Percentiles rank a stretch among this genome's conserved stretches.
Evolutionary conservation across 2,113 vertebrate genomes (phyloP).

Genomic region (Butastur rufipennis): DNA sequence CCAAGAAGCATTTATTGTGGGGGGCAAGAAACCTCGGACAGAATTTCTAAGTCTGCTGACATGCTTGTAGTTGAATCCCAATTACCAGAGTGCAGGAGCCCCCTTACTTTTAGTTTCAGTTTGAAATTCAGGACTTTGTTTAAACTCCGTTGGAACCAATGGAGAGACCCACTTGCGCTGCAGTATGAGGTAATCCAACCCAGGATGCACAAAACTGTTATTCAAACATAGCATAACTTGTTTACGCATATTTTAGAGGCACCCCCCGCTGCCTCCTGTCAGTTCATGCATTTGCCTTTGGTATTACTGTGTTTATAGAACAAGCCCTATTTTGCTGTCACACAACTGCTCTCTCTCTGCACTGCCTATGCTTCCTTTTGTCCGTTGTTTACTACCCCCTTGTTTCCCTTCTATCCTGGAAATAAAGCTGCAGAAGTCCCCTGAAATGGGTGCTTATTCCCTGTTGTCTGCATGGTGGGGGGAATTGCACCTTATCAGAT

Average conservation of each 20-base stretch:
- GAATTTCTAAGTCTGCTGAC: background rate
- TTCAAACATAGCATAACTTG: background rate
- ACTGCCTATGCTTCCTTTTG: background rate
- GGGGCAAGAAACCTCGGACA: background rate
- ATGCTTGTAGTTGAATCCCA: background rate
- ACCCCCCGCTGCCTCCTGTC: background rate
- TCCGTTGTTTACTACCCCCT: background rate
- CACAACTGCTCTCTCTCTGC: background rate
- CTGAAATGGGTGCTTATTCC: background rate
- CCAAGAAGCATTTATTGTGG: accelerated
- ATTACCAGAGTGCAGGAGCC: background rate
- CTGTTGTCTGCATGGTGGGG: background rate
- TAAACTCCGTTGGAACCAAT: background rate
- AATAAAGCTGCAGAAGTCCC: background rate
- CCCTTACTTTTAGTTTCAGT: background rate
- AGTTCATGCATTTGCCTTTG: background rate
- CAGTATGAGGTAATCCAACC: background rate
- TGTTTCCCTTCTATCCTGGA: background rate
- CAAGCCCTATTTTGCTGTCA: background rate
- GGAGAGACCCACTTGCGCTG: background rate
- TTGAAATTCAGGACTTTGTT: background rate
- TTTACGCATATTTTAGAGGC: background rate
- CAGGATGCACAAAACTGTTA: background rate
- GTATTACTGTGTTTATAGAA: background rate
- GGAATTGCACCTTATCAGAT: background rate